These are phyloP conservation scores for Mastacembelus armatus DNA, from an alignment of 2,797 vertebrate genomes.

Conservation along the genomic window DNA sequence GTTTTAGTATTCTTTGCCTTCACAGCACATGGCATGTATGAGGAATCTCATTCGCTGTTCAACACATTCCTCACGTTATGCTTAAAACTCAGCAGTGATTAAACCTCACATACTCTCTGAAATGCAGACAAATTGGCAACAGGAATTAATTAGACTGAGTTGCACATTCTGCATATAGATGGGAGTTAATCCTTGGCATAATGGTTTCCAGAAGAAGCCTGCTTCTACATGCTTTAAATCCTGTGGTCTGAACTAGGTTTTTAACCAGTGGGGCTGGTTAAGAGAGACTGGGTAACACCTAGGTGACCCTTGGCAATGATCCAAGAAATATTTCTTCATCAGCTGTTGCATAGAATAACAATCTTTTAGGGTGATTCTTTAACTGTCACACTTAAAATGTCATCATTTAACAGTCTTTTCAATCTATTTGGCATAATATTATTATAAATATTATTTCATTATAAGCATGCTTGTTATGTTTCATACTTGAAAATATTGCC, in stretches of 20 bases:
- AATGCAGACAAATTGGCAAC: conserved; percentile 42
- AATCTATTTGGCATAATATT: conserved; percentile 62
- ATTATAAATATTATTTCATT: too few species aligned
- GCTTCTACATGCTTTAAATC: conserved; percentile 23
- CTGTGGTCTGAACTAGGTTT: conserved; percentile 26
- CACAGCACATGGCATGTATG: background rate
- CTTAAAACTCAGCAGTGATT: conserved; percentile 33
- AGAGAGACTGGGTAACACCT: background rate
- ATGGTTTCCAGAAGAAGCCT: conserved; percentile 9
- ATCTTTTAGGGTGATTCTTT: conserved; percentile 46
- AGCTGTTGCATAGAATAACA: conserved; percentile 9
- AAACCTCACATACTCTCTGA: conserved; percentile 24
- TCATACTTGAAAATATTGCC: conserved; percentile 37
- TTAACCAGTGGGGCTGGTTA: conserved; percentile 19
- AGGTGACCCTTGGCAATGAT: background rate
- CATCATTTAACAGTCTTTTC: conserved; percentile 55
- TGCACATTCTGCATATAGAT: conserved; percentile 35
- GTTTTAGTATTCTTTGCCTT: conserved; percentile 10
- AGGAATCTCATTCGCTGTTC: conserved; percentile 33
- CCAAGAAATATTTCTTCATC: conserved; percentile 16
- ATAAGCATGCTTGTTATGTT: conserved; percentile 54
- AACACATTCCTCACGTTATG: conserved; percentile 19
- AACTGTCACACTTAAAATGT: conserved; percentile 46
- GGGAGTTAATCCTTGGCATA: conserved; percentile 15
- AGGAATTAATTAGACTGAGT: conserved; percentile 46